Evolutionary conservation across 2,113 vertebrate genomes (phyloP), one percentile per base, ranked within the genome.

Genomic region (Monopterus albus): DNA sequence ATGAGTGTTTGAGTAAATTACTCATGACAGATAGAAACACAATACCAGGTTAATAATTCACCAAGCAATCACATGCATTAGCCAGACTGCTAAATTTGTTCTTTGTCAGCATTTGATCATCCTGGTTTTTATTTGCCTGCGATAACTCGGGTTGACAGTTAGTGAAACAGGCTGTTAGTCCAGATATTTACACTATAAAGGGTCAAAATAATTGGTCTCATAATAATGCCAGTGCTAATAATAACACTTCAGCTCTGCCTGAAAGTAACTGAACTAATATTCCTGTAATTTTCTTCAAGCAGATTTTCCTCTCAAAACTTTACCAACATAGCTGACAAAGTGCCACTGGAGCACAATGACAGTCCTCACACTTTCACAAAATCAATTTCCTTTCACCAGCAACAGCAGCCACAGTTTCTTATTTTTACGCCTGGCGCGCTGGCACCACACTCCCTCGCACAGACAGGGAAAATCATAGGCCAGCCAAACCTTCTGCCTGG

Each of bases 401-500:
- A 31, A 3, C 52, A 18, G 17, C 52, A 18, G 17, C 49, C 1
- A 28, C 58, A 2, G 49, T 76, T 74, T 70, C 63, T 60, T 59
- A 56, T 78, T 79, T 81, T 65, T 56, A 45, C 45, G 12, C 61
- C 18, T 14, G 17, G 7, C 42, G 11, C 25, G 57, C 72, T 72
- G 82, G 77, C 87, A 83, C 71, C 0, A 31, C 53, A 1, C 75
- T 53, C 51, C 52, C 58, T 79, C 77, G 3, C n/a, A 70, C 59
- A 87, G 81, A 68, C 83, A 39, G 58, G 26, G 58, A 71, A 81
- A 77, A 77, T 52, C 55, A 17, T 45, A 57, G 80, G 71, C 77
- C 81, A 85, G 79, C 84, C 87, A 89, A 89, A 60, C 81, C 83
- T 70, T 65, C 65, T 50, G 81, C 82, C 75, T 72, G 70, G 75